Percentiles rank a stretch among this genome's conserved stretches.
Conservation (phyloP, 2,888 invertebrate genomes). For the Eilema griseolum region DNA sequence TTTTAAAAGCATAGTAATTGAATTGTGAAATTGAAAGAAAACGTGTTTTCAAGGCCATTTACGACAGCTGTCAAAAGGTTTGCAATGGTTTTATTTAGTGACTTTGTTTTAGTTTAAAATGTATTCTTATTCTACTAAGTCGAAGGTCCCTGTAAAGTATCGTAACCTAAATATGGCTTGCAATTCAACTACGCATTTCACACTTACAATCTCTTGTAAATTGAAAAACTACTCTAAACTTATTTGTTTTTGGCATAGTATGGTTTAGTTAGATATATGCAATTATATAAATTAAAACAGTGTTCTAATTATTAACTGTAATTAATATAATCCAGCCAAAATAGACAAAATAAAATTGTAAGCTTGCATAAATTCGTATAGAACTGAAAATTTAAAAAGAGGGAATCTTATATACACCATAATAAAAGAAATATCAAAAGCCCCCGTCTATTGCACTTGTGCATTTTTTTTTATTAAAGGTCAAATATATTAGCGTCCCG, state of each 20-base stretch:
- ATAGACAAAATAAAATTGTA: no score
- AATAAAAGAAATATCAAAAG: no score
- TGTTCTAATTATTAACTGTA: neutral
- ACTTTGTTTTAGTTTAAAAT: neutral
- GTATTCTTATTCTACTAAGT: neutral
- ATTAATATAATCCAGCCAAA: no score
- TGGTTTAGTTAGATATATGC: neutral
- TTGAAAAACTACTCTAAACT: no score
- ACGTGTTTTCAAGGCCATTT: slow-evolving; percentile 5
- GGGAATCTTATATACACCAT: no score
- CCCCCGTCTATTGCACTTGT: no score
- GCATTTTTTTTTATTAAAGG: no score
- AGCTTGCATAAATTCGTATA: no score
- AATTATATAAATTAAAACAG: neutral
- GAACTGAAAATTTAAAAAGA: no score
- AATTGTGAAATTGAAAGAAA: slow-evolving; percentile 33
- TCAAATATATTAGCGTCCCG: no score
- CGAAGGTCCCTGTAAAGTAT: neutral
- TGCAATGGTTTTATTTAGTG: neutral
- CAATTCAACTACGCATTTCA: no score
- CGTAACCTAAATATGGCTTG: neutral
- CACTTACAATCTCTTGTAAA: neutral
- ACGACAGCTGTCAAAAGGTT: neutral
- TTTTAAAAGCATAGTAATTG: neutral
- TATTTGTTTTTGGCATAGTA: neutral